phyloP scores from a whole-genome alignment of 2,888 invertebrate species.

The Lycocerus yunnanus region DNA sequence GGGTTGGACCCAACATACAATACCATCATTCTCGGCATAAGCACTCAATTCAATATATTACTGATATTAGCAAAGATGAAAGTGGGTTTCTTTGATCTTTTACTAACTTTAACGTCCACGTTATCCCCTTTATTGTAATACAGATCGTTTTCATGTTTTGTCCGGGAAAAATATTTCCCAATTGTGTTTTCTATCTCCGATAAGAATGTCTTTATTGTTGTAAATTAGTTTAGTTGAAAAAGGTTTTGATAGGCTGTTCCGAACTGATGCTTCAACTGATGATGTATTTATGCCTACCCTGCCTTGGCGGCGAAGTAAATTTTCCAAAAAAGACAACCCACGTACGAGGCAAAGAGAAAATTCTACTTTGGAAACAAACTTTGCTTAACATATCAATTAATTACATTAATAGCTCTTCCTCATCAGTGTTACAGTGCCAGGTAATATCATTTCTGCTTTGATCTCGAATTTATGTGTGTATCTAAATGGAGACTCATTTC shows the following conservation, averaged over 20 bases:
- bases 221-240: background rate
- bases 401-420: background rate
- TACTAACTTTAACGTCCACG: background rate
- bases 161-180: constrained; percentile 1
- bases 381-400: background rate
- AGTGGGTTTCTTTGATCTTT: constrained; percentile 1
- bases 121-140: constrained; percentile 1
- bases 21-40: background rate
- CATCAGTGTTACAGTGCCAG: background rate
- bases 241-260: background rate
- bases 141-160: background rate
- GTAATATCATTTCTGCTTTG: background rate
- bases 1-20: background rate
- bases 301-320: background rate
- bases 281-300: background rate
- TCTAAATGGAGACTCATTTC: background rate
- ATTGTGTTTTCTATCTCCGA: background rate
- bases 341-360: background rate
- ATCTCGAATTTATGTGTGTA: background rate
- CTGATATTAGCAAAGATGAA: background rate
- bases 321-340: background rate
- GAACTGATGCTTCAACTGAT: background rate
- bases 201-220: constrained; percentile 4
- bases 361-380: background rate
- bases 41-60: background rate